phyloP scores from a whole-genome alignment of 2,797 vertebrate genomes.

The Euphonia xanthogaster region DNA sequence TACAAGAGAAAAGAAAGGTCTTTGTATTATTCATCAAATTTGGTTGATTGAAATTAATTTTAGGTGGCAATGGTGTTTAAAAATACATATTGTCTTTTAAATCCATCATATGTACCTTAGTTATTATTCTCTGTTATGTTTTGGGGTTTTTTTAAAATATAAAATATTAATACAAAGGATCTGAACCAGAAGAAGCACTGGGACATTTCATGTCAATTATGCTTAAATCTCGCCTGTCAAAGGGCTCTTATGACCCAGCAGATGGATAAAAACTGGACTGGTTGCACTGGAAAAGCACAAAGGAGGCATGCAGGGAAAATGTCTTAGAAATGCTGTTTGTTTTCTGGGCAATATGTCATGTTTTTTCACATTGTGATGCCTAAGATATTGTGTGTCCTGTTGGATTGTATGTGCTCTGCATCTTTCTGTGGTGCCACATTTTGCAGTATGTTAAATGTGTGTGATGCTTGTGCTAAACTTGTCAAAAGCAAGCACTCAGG shows the following conservation, averaged over 20 bases:
- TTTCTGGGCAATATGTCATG: background rate
- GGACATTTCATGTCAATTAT: background rate
- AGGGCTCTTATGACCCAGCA: background rate
- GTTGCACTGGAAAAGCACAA: background rate
- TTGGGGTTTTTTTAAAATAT: background rate
- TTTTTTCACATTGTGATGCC: background rate
- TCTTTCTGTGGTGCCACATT: background rate
- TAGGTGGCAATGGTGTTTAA: slow-evolving; percentile 13
- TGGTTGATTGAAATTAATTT: slow-evolving; percentile 9
- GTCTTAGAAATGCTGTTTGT: background rate
- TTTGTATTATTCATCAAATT: slow-evolving; percentile 2
- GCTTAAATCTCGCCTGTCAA: background rate
- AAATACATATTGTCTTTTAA: slow-evolving; percentile 24
- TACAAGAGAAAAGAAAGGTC: background rate
- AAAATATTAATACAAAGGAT: background rate
- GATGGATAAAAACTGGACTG: background rate
- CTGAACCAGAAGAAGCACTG: background rate
- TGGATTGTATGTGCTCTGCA: background rate
- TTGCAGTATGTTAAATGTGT: background rate
- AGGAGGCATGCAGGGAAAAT: background rate
- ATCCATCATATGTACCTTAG: background rate
- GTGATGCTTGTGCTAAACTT: background rate
- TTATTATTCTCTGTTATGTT: background rate
- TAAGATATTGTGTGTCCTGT: background rate
- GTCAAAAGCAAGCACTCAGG: background rate